Evolutionary conservation across 1,140 invertebrate species (phyloP).

Genomic region (Heliothis subflexa): DNA sequence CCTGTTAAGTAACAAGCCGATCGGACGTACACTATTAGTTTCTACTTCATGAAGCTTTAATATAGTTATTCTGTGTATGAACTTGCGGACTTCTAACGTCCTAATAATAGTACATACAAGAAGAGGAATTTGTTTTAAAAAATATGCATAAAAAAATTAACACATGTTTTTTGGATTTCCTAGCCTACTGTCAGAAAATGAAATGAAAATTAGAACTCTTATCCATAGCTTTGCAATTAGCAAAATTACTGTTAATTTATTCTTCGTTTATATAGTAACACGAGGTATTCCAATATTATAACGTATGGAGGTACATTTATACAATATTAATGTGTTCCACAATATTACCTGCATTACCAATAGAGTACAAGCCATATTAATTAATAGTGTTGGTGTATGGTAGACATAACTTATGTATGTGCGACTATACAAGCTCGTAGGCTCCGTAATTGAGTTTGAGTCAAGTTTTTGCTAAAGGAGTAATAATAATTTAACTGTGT

Average conservation of each 20-base stretch:
- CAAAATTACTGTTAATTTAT: too few species aligned
- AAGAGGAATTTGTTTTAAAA: too few species aligned
- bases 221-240: too few species aligned
- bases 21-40: background rate
- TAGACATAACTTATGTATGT: constrained; percentile 30
- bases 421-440: background rate
- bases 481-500: constrained; percentile 11
- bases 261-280: too few species aligned
- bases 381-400: constrained; percentile 56
- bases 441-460: constrained; percentile 26
- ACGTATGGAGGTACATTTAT: background rate
- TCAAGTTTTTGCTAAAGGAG: constrained; percentile 11
- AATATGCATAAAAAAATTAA: too few species aligned
- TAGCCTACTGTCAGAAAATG: too few species aligned
- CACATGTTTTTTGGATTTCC: too few species aligned
- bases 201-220: too few species aligned
- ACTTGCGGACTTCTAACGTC: too few species aligned
- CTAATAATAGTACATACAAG: too few species aligned
- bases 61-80: too few species aligned
- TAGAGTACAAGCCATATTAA: constrained; percentile 55
- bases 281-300: too few species aligned
- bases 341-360: constrained; percentile 27
- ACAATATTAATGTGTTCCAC: constrained; percentile 27
- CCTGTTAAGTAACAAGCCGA: background rate
- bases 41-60: background rate